Evolutionary conservation across 2,797 vertebrate genomes (phyloP), one percentile per base, ranked within the genome.

Genomic region (Sebastes nivosus): DNA sequence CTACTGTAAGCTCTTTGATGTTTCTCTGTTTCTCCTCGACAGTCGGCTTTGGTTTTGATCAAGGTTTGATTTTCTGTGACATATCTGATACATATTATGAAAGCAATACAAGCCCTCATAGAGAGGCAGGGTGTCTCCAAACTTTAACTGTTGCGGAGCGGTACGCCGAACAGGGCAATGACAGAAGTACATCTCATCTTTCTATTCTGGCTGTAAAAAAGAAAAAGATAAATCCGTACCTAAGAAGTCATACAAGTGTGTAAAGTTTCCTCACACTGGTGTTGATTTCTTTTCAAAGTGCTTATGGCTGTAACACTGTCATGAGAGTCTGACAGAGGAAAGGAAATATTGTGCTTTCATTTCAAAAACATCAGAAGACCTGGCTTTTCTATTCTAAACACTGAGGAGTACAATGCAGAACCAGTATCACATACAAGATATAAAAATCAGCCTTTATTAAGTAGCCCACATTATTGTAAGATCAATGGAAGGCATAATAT

Each of bases 11-110:
- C 85, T 82, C 86, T 95, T 95, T 95, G 94, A 96, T 94, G 92
- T 95, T 90, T 73, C 86, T 77, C 79, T 90, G 88, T 93, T 95
- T 89, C 90, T 94, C 86, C 83, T 79, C 85, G 73, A 92, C 89
- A 94, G 91, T 93, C 92, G 82, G 88, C 90, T 92, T 89, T 72
- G 87, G 88, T 94, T 95, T 96, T 95, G 93, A 95, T 95, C 94
- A 93, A 84, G 90, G 91, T 93, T 92, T 95, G 93, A 95, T 94
- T 93, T 95, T 88, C 78, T 82, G 79, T 89, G 93, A 94, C 94
- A 94, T 85, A 88, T 92, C 89, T 93, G 94, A 95, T 93, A 82
- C 88, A 89, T 92, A 89, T 89, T 92, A 94, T 94, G 90, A 94
- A 95, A 94, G 92, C 85, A 86, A 93, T 85, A 94, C 93, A 91